Evolutionary conservation across 2,113 vertebrate genomes (phyloP).

Genomic region (Lates calcarifer): DNA sequence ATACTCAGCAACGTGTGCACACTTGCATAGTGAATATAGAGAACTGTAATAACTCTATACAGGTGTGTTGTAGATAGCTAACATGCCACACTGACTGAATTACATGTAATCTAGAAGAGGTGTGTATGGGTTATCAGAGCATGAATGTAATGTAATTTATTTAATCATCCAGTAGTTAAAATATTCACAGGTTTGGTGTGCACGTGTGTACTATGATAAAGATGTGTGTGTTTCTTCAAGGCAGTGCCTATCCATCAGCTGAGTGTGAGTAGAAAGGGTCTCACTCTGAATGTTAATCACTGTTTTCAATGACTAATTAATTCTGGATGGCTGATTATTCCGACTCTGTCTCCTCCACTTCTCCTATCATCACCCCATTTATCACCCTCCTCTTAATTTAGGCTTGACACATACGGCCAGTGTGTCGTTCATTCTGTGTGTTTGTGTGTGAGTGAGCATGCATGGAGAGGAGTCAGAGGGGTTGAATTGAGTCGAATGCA

Average conservation of each 20-base stretch:
- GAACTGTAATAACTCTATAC: constrained; percentile 15
- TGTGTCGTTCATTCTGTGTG: constrained; percentile 35
- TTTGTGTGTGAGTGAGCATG: constrained; percentile 12
- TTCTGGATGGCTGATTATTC: constrained; percentile 83
- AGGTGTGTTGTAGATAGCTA: constrained; percentile 16
- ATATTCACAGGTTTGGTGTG: constrained; percentile 24
- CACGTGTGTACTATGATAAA: constrained; percentile 18
- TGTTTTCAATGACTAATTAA: constrained; percentile 82
- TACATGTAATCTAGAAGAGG: constrained; percentile 19
- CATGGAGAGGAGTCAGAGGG: not conserved
- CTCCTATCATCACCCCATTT: constrained; percentile 72
- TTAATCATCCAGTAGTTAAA: constrained; percentile 41
- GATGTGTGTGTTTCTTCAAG: constrained; percentile 31
- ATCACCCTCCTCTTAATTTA: constrained; percentile 78
- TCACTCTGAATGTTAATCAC: constrained; percentile 81
- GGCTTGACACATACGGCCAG: constrained; percentile 55
- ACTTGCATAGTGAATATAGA: not conserved
- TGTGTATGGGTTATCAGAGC: constrained; percentile 24
- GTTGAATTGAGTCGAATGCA: constrained; percentile 51
- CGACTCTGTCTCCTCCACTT: constrained; percentile 63
- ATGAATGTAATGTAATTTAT: constrained; percentile 26
- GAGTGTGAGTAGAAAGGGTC: constrained; percentile 58
- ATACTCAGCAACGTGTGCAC: not conserved
- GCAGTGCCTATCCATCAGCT: constrained; percentile 55
- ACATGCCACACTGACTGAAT: constrained; percentile 40